Conservation (phyloP, 1,140 invertebrate species). For the Acyrthosiphon pisum region DNA sequence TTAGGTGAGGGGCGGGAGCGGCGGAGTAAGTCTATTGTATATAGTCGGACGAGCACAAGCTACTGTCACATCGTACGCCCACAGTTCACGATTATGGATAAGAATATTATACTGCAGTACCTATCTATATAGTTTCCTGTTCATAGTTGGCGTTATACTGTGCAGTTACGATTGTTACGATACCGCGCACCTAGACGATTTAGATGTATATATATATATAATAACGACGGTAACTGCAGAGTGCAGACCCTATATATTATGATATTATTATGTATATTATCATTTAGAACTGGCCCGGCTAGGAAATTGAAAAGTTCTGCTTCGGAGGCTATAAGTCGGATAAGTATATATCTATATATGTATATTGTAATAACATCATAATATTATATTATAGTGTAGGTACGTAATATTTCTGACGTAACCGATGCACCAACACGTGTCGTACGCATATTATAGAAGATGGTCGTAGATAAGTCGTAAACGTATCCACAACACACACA, state of each 20-base stretch:
- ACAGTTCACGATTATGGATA: conserved; percentile 49
- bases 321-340: background rate
- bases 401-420: background rate
- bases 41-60: conserved; percentile 39
- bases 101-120: background rate
- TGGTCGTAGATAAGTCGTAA: background rate
- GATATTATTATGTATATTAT: too few species aligned
- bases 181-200: background rate
- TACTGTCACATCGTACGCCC: conserved; percentile 55
- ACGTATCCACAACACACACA: background rate
- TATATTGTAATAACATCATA: background rate
- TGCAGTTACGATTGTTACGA: conserved; percentile 19
- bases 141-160: background rate
- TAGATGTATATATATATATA: background rate
- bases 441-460: background rate
- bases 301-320: conserved; percentile 18
- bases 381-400: background rate
- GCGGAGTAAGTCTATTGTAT: conserved; percentile 14
- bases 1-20: background rate
- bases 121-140: conserved; percentile 36
- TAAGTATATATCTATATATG: background rate
- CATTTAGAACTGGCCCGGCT: too few species aligned
- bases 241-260: background rate
- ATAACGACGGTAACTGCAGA: background rate
- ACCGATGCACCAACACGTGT: background rate